Evolutionary conservation across 2,888 invertebrate species (phyloP).

Genomic region (Drosophila longiperda): DNA sequence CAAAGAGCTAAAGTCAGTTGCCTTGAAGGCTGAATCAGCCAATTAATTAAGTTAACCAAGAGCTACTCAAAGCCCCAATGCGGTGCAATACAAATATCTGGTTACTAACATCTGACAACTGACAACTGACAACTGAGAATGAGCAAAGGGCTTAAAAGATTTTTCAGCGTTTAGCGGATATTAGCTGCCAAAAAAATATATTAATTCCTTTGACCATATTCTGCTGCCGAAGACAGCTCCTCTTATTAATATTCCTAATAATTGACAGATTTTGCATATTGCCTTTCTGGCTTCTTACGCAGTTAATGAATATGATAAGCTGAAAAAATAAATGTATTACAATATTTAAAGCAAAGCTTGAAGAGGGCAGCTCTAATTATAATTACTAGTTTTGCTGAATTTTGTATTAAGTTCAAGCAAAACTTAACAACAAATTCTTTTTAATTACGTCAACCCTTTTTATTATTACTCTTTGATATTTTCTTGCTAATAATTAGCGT

Average conservation of each 20-base stretch:
- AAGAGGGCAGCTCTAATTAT: background rate
- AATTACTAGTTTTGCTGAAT: background rate
- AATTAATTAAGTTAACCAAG: constrained; percentile 14
- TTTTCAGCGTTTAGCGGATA: background rate
- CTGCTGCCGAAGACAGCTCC: background rate
- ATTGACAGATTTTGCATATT: background rate
- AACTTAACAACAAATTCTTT: background rate
- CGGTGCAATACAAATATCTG: background rate
- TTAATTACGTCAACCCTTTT: background rate
- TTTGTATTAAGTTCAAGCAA: background rate
- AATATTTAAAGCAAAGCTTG: background rate
- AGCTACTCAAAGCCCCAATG: background rate
- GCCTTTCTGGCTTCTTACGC: background rate
- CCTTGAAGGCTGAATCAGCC: constrained; percentile 21
- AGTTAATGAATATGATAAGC: background rate
- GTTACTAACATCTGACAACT: background rate
- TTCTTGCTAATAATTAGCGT: background rate
- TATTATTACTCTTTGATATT: background rate
- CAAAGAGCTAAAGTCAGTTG: constrained; percentile 16
- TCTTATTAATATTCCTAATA: background rate
- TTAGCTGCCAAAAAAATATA: background rate
- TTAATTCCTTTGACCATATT: background rate
- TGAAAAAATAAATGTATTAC: background rate
- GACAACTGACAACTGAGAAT: background rate
- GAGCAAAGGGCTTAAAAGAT: background rate